Conservation (phyloP, 2,113 vertebrate species). For the Thamnophis sirtalis region DNA sequence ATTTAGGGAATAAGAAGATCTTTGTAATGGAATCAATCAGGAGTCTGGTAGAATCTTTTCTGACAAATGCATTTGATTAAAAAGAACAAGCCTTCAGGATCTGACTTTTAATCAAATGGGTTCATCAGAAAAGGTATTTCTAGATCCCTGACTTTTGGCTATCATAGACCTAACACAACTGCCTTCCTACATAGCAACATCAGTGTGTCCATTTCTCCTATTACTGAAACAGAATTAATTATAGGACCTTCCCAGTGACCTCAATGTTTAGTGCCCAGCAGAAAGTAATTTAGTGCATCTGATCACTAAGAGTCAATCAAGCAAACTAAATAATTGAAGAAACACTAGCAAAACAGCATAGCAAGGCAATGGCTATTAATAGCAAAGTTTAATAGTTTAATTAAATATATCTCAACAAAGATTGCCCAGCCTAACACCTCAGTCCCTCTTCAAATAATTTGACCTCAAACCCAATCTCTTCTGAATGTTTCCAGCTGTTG, state of each 20-base stretch:
- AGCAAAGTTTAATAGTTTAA: slow-evolving; percentile 42
- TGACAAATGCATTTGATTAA: background rate
- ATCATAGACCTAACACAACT: background rate
- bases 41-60: background rate
- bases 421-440: background rate
- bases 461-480: slow-evolving; percentile 9
- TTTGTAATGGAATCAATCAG: background rate
- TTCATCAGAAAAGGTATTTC: background rate
- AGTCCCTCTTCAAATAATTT: slow-evolving; percentile 28
- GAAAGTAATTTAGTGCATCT: slow-evolving; percentile 51
- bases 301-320: slow-evolving; percentile 52
- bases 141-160: background rate
- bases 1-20: background rate
- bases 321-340: slow-evolving; percentile 51
- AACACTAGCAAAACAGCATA: slow-evolving; percentile 51
- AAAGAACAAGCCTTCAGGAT: background rate
- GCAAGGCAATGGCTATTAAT: slow-evolving; percentile 39
- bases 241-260: slow-evolving; percentile 12
- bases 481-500: slow-evolving; percentile 17
- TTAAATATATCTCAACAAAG: slow-evolving; percentile 33
- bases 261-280: slow-evolving; percentile 30
- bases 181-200: background rate
- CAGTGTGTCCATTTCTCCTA: slow-evolving; percentile 17
- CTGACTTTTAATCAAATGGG: background rate
- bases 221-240: slow-evolving; percentile 48